phyloP scores from a whole-genome alignment of 2,888 invertebrate species.

The Tholera decimalis region DNA sequence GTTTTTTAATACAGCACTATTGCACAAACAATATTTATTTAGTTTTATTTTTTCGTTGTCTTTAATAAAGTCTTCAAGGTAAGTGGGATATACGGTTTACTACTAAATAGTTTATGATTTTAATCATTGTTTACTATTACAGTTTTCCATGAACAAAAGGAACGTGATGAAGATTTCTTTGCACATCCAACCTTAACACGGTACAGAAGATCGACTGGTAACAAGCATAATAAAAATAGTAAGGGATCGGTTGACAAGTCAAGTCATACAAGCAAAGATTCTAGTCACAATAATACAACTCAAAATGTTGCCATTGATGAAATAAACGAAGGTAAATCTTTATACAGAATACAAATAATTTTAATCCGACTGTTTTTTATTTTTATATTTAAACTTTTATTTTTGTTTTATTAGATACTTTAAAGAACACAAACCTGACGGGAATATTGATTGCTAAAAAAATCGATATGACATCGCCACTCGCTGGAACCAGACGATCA shows the following conservation, averaged over 20 bases:
- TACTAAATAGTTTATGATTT: neutral
- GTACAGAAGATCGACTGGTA: slow-evolving; percentile 74
- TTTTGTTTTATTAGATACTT: slow-evolving; percentile 76
- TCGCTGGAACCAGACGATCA: slow-evolving; percentile 72
- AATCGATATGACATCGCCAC: slow-evolving; percentile 63
- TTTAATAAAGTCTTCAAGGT: slow-evolving; percentile 9
- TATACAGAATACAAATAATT: neutral
- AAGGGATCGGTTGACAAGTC: slow-evolving; percentile 42
- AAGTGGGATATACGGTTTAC: slow-evolving; percentile 30
- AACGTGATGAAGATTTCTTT: slow-evolving; percentile 47
- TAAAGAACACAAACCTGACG: slow-evolving; percentile 74
- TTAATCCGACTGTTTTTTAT: neutral
- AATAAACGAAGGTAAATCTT: slow-evolving; percentile 78
- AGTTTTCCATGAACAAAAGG: slow-evolving; percentile 47
- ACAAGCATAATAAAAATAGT: slow-evolving; percentile 27
- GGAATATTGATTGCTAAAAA: slow-evolving; percentile 80
- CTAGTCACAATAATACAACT: slow-evolving; percentile 72
- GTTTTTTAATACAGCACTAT: slow-evolving; percentile 61
- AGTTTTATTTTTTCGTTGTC: slow-evolving; percentile 37
- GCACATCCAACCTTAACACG: slow-evolving; percentile 43
- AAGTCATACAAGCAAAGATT: neutral
- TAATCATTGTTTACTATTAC: slow-evolving; percentile 47
- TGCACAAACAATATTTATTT: slow-evolving; percentile 48
- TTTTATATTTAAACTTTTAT: neutral
- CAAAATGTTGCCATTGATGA: slow-evolving; percentile 81